A percentile compares a stretch with the other conserved stretches of the same genome.
Conservation (phyloP, 2,797 vertebrate species). For the Falco novaeseelandiae region DNA sequence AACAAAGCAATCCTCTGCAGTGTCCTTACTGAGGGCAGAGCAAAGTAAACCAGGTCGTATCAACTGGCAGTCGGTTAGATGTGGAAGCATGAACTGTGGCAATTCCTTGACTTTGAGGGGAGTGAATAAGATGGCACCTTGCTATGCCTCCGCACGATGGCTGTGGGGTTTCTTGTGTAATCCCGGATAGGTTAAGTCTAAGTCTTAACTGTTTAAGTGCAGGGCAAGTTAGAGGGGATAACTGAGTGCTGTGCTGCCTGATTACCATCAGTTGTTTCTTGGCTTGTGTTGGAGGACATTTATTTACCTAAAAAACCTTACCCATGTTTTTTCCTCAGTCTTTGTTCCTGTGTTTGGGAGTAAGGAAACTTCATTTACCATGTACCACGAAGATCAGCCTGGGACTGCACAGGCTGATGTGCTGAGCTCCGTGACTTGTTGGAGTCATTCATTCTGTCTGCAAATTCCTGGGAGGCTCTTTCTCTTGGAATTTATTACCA, state of each 20-base stretch:
- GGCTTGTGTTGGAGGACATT: not conserved
- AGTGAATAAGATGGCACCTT: not conserved
- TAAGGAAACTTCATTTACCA: not conserved
- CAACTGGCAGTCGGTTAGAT: not conserved
- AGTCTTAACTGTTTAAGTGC: not conserved
- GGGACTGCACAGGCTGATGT: not conserved
- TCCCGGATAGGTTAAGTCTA: not conserved
- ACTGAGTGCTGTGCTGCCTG: not conserved
- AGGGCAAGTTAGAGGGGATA: not conserved
- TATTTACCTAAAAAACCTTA: not conserved
- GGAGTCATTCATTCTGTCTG: not conserved
- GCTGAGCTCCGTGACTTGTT: not conserved
- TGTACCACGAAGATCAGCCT: not conserved
- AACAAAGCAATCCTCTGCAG: not conserved
- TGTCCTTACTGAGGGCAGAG: not conserved
- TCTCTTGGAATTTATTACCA: not conserved
- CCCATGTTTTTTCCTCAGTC: not conserved
- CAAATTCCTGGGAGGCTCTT: not conserved
- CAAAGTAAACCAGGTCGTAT: not conserved
- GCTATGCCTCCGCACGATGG: not conserved
- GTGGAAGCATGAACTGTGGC: not conserved
- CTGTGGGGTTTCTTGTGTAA: not conserved
- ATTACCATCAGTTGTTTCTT: not conserved
- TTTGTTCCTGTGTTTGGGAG: not conserved
- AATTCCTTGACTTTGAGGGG: not conserved